Percentiles rank a stretch among this genome's conserved stretches.
Evolutionary conservation across 2,113 vertebrate genomes (phyloP).

Genomic region (Urocolius indicus): DNA sequence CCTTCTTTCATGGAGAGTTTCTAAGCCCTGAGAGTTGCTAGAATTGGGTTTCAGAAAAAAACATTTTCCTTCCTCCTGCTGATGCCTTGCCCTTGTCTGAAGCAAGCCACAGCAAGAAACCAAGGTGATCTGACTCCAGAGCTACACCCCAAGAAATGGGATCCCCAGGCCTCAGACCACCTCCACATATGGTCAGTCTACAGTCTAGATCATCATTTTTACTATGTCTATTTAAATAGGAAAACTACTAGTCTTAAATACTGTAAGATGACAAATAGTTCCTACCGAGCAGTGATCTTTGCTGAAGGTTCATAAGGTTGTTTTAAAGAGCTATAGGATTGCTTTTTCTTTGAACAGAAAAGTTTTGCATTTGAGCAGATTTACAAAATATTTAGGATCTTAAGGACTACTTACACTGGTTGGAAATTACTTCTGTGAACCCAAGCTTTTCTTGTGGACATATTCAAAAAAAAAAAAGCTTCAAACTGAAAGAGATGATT

Average conservation of each 20-base stretch:
- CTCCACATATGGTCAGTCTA: not conserved
- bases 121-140: fast-evolving
- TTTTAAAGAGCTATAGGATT: not conserved
- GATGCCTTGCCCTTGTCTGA: not conserved
- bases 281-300: not conserved
- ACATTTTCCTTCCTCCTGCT: not conserved
- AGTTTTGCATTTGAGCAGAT: not conserved
- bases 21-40: not conserved
- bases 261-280: not conserved
- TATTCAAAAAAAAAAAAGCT: not conserved
- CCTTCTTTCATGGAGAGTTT: not conserved
- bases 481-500: not conserved
- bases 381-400: not conserved
- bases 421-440: not conserved
- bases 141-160: fast-evolving
- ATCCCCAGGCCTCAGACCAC: not conserved
- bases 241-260: not conserved
- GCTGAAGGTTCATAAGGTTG: not conserved
- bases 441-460: not conserved
- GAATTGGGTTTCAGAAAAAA: not conserved
- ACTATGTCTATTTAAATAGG: not conserved
- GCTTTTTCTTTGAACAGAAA: not conserved
- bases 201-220: not conserved
- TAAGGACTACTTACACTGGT: not conserved
- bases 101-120: not conserved